phyloP scores from a whole-genome alignment of 2,888 invertebrate species.

The Arge pagana region DNA sequence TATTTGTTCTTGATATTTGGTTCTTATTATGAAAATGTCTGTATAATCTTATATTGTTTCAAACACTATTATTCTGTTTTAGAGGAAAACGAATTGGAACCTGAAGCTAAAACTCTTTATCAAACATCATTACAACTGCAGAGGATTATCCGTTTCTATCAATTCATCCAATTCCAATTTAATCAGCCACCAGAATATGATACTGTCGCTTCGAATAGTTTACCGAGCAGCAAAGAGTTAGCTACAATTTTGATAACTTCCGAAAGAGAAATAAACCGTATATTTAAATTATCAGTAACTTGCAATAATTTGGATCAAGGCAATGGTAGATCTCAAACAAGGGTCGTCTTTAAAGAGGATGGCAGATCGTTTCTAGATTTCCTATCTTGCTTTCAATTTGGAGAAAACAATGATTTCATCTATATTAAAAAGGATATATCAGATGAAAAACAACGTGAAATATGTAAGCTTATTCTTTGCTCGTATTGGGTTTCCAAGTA shows the following conservation, averaged over 20 bases:
- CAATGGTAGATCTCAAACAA: constrained; percentile 35
- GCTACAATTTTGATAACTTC: constrained; percentile 46
- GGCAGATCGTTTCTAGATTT: constrained; percentile 50
- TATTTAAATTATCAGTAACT: constrained; percentile 50
- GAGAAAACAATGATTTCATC: constrained; percentile 44
- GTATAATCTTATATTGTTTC: too few relatives aligned
- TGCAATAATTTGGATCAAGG: constrained; percentile 37
- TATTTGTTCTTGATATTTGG: too few relatives aligned
- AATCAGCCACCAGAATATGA: constrained; percentile 46
- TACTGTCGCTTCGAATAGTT: constrained; percentile 39
- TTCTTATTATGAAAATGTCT: too few relatives aligned
- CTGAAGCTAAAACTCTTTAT: constrained; percentile 40
- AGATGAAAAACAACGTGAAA: constrained; percentile 53
- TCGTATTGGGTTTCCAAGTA: not conserved
- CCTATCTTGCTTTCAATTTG: constrained; percentile 54
- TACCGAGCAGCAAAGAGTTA: constrained; percentile 38
- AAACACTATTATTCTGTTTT: constrained; percentile 19
- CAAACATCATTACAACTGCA: constrained; percentile 43
- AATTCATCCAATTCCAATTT: constrained; percentile 42
- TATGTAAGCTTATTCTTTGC: constrained; percentile 41
- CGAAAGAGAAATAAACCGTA: constrained; percentile 53
- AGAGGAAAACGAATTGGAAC: constrained; percentile 46
- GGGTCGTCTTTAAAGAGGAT: constrained; percentile 53
- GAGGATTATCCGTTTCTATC: constrained; percentile 47
- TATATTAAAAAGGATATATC: constrained; percentile 55